These are phyloP conservation scores for Microcebus murinus DNA, from an alignment of 2,113 vertebrate genomes.

Conservation along the genomic window DNA sequence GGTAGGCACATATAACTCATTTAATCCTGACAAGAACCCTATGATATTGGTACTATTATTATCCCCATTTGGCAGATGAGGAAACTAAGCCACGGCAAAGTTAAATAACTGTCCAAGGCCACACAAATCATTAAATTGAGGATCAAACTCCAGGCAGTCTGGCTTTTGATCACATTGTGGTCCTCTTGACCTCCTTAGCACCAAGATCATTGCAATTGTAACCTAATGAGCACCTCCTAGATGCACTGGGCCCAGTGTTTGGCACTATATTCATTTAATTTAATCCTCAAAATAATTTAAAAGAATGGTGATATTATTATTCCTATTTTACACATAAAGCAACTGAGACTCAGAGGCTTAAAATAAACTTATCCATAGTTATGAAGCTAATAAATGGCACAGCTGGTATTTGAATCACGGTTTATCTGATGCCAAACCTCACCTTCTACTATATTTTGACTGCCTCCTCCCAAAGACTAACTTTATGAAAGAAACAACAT, in stretches of 20 bases:
- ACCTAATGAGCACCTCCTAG: not conserved
- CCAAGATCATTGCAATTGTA: not conserved
- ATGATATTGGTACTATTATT: not conserved
- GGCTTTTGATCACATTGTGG: not conserved
- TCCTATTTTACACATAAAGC: slow-evolving; percentile 25
- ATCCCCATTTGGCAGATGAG: not conserved
- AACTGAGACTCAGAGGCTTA: slow-evolving; percentile 22
- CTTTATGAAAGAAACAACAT: slow-evolving; percentile 33
- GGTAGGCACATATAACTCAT: not conserved
- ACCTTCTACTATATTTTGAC: not conserved
- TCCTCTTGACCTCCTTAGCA: not conserved
- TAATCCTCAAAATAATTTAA: not conserved
- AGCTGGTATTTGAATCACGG: not conserved
- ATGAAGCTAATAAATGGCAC: slow-evolving; percentile 27
- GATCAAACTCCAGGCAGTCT: not conserved
- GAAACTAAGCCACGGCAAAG: slow-evolving; percentile 27
- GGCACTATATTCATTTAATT: not conserved
- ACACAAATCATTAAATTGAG: not conserved
- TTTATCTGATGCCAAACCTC: slow-evolving; percentile 25
- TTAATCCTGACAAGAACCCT: slow-evolving; percentile 15
- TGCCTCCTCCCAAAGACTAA: not conserved
- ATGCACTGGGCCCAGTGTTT: not conserved
- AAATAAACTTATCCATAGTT: slow-evolving; percentile 49
- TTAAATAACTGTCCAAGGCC: not conserved
- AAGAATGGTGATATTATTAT: not conserved